A percentile compares a stretch with the other conserved stretches of the same genome.
Conservation (phyloP, 2,113 vertebrate genomes). For the Rhinopithecus roxellana region DNA sequence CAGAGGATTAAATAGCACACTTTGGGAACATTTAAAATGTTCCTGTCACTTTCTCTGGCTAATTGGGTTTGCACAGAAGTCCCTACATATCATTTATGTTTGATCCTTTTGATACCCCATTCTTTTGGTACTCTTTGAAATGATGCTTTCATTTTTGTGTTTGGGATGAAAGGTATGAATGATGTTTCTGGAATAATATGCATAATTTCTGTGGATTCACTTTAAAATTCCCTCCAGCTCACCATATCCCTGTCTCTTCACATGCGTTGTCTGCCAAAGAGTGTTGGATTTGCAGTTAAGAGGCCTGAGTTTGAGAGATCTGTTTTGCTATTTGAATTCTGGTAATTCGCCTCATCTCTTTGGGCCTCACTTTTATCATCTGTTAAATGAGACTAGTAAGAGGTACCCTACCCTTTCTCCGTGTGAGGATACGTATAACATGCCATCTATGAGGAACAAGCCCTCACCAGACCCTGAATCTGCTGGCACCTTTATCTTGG, state of each 20-base stretch:
- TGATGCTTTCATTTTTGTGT: neutral
- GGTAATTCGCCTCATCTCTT: neutral
- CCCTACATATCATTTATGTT: neutral
- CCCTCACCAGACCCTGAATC: too few species aligned
- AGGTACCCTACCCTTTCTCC: neutral
- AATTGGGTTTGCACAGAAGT: neutral
- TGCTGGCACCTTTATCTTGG: neutral
- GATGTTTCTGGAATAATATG: neutral
- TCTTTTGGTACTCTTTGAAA: neutral
- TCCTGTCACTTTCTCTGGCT: neutral
- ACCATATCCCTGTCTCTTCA: neutral
- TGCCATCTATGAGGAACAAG: neutral
- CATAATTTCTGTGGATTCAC: neutral
- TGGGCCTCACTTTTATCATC: neutral
- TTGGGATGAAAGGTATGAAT: neutral
- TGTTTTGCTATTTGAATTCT: neutral
- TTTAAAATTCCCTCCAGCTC: neutral
- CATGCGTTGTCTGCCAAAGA: neutral
- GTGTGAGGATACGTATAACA: neutral
- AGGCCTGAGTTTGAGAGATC: neutral
- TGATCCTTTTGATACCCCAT: neutral
- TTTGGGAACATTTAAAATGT: neutral
- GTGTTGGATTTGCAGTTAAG: neutral
- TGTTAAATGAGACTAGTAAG: neutral
- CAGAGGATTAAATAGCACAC: neutral